Evolutionary conservation across 2,113 vertebrate genomes (phyloP), one percentile per base, ranked within the genome.

Genomic region (Lipophrys pholis): DNA sequence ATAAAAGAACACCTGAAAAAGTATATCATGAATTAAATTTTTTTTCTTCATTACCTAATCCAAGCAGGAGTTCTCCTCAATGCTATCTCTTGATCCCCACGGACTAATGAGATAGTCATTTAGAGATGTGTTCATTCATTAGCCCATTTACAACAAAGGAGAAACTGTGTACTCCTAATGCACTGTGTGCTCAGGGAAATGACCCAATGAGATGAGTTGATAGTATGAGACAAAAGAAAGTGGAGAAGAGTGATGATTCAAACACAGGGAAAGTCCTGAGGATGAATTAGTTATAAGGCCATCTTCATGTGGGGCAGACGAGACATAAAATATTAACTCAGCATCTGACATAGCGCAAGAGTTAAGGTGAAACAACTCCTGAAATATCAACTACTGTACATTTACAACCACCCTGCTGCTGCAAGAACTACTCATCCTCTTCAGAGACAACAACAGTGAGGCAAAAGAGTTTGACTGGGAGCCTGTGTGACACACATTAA

Each of bases 301-400:
- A 82, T 91, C 82, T 84, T 87, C 87, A 90, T 89, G 80, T 82
- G 83, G 82, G 86, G 84, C 88, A 90, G 87, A 76, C 76, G 39
- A 91, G 73, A 64, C 77, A 83, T 93, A 12, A 93, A 94, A 93
- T 93, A 93, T 94, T 91, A 82, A 93, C 66, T 81, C 50, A 53
- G 63, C 71, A 79, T 85, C 66, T 70, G 67, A 89, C 71, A 66
- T 17, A 80, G 83, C 59, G 61, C 16, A 59, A 71, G 75, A 88
- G 65, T 71, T 86, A 72, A 81, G 69, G 76, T 82, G 73, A 67
- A 76, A 79, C 59, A 84, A 80, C 78, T 76, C 46, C 78, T 52
- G 15, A 71, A 73, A 54, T 43, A 74, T 39, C 45, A 15, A 14
- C 61, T 55, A 30, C 50, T 59, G 7, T 42, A 43, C 39, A 67